These are phyloP conservation scores for Epsilonema sp. DNA, from an alignment of 2,888 invertebrate genomes.

Conservation along the genomic window DNA sequence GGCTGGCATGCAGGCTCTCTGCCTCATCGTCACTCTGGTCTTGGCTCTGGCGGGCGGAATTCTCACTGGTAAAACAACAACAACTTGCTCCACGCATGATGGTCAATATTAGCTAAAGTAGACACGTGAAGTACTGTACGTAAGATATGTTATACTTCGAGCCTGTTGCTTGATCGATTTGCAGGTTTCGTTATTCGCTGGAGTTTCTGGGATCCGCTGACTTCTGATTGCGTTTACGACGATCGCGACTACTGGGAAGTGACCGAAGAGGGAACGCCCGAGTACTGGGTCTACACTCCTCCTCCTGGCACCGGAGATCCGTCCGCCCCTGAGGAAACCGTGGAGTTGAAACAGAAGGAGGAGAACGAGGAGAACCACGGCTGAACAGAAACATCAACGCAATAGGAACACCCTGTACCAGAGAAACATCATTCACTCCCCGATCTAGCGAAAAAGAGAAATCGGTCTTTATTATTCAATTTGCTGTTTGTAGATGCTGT, in stretches of 20 bases:
- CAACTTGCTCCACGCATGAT: too few relatives aligned
- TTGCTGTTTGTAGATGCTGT: too few relatives aligned
- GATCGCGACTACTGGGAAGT: background rate
- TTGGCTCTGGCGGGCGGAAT: conserved; percentile 49
- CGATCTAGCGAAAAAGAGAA: too few relatives aligned
- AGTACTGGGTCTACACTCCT: background rate
- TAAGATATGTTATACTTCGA: too few relatives aligned
- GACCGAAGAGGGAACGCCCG: background rate
- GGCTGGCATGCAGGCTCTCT: conserved; percentile 52
- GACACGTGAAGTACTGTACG: too few relatives aligned
- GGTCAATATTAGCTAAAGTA: too few relatives aligned
- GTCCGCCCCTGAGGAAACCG: background rate
- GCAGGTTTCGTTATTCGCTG: background rate
- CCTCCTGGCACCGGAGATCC: background rate
- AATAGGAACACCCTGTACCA: too few relatives aligned
- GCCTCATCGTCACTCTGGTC: conserved; percentile 45
- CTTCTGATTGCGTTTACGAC: background rate
- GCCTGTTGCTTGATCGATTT: too few relatives aligned
- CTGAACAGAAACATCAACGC: too few relatives aligned
- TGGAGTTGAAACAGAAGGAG: background rate
- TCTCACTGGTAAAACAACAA: conserved; percentile 41
- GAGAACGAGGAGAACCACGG: too few relatives aligned
- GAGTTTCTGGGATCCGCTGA: background rate
- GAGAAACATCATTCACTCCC: too few relatives aligned
- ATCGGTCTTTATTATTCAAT: too few relatives aligned